Base-by-base conservation (phyloP, 2,797 vertebrate species). In the Pseudopleuronectes americanus region DNA sequence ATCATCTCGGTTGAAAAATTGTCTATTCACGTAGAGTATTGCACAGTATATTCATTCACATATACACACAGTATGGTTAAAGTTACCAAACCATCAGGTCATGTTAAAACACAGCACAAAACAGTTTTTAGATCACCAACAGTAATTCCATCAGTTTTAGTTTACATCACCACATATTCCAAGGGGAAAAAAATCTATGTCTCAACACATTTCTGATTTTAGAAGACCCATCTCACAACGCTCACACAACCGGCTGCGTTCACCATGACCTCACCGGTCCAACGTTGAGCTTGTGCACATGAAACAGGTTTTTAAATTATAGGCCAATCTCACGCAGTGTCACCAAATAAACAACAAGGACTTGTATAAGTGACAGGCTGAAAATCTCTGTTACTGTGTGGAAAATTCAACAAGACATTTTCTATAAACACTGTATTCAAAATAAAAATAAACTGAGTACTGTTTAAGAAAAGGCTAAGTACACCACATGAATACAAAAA, bases 11-110 rank as follows among this genome's bases (percentile, higher is more conserved):
- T 36, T 60, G 22, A 10, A 43, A 69, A 71, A 62, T 54, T 24
- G 23, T 72, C 16, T 59, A 57, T 21, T 64, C 1, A 26, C 48
- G 38, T 49, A 47, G 56, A 26, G 36, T 57, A 71, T 70, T 79
- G 64, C 66, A 78, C 66, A 68, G 10, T 73, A 24, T 58, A 21
- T 53, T 78, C 12, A 68, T 72, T 74, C 8, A 61, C 24, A 21
- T 57, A 80, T 21, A 55, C 13, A 31, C 14, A 16, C 3, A 0
- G 4, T 14, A 43, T 17, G 16, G 12, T 13, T 43, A 16, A 13
- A 16, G 12, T 43, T 43, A 43, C 19, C 16, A 45, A 63, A 75
- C 12, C 19, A 64, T 33, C 13, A 47, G 1, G 12, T 45, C 43
- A 45, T 45, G 43, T 45, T 64, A 47, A 62, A 62, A 72, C 38